These are phyloP conservation scores for Meteorus colon DNA, from an alignment of 2,888 invertebrate species.

Conservation along the genomic window DNA sequence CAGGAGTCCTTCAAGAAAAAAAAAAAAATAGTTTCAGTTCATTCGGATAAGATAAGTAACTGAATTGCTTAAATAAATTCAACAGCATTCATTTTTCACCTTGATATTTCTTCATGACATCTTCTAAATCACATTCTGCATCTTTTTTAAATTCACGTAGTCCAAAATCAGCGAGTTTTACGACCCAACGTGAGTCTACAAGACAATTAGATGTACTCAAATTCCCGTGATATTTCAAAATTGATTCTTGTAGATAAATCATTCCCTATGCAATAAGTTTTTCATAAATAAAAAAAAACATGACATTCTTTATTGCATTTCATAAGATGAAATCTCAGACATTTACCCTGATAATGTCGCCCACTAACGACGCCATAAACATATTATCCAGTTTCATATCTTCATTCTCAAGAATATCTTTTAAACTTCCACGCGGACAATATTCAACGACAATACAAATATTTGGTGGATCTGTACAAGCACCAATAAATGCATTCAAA, in stretches of 20 bases:
- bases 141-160: constrained; percentile 89
- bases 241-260: constrained; percentile 92
- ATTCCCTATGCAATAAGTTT: constrained; percentile 80
- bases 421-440: constrained; percentile 91
- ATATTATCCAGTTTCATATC: constrained; percentile 96
- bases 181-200: constrained; percentile 96
- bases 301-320: background rate
- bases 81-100: constrained; percentile 74
- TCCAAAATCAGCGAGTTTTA: constrained; percentile 94
- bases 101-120: constrained; percentile 80
- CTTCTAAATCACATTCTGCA: constrained; percentile 79
- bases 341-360: constrained; percentile 93
- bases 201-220: constrained; percentile 87
- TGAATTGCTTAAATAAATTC: constrained; percentile 14
- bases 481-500: constrained; percentile 92
- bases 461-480: constrained; percentile 92
- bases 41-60: background rate
- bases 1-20: constrained; percentile 78
- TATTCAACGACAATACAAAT: constrained; percentile 93
- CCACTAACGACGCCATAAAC: constrained; percentile 96
- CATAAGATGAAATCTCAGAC: background rate
- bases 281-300: background rate
- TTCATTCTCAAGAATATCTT: constrained; percentile 96
- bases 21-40: constrained; percentile 23
- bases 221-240: constrained; percentile 82